Evolutionary conservation across 23 tunicate genomes (phyloP).

Genomic region (Phallusia fumigata): DNA sequence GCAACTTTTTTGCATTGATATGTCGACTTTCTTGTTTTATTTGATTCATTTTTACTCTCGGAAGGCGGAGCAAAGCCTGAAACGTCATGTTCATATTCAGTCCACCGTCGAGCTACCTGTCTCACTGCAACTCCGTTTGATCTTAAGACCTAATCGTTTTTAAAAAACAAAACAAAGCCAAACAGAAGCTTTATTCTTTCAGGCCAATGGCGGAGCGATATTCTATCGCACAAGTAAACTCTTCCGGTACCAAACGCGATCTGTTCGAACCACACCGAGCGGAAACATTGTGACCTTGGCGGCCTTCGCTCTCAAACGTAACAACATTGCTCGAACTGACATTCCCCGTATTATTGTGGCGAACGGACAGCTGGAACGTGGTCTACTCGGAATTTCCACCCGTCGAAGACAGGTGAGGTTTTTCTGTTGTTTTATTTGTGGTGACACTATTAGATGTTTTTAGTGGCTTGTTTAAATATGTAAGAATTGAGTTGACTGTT

Average conservation of each 20-base stretch:
- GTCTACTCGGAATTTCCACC: background rate
- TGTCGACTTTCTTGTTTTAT: too few species aligned
- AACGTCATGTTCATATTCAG: too few species aligned
- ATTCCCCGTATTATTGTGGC: background rate
- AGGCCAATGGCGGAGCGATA: background rate
- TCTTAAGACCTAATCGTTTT: too few species aligned
- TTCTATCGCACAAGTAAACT: background rate
- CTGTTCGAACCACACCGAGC: background rate
- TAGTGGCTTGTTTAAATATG: too few species aligned
- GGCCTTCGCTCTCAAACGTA: background rate
- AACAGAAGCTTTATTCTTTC: background rate
- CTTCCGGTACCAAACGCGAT: background rate
- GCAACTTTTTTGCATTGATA: too few species aligned
- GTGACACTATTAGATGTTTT: too few species aligned
- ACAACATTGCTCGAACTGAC: background rate
- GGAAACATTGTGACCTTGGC: background rate
- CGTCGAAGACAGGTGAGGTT: background rate
- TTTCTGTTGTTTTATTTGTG: background rate
- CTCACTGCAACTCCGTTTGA: too few species aligned
- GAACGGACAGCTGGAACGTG: slow-evolving; percentile 6
- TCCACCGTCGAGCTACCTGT: too few species aligned
- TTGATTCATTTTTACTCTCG: too few species aligned
- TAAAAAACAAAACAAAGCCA: too few species aligned
- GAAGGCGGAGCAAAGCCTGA: too few species aligned
- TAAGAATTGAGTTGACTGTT: too few species aligned